Base-by-base conservation (phyloP, 2,888 invertebrate genomes). In the Cephus runcator region DNA sequence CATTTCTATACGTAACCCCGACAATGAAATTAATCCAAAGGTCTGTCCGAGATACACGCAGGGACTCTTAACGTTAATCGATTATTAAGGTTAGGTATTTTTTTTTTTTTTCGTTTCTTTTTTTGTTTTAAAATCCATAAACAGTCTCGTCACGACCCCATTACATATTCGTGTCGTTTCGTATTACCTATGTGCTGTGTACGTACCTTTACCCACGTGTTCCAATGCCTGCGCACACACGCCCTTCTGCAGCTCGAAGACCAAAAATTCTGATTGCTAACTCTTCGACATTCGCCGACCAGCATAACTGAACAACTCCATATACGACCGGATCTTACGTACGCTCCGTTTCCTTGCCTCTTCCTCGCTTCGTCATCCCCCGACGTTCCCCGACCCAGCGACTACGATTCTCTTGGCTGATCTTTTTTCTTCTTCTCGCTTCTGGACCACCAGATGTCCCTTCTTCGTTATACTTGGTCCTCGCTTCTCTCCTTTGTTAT, bases 131-230 rank as follows among this genome's bases (percentile, higher is more conserved):
- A 34, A 69, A 36, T 73, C 69, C 79, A 75, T 30, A 73, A 75
- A 36, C 75, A 71, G 75, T 56, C 69, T 75, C 11, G 68, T 23
- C 34, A 33, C 40, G 68, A 75, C 12, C n/a, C 73, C 75, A 73
- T 81, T 78, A 75, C 77, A 77, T 77, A 83, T 84, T 83, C 82
- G 79, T 80, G 79, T 81, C 83, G 71, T 12, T 34, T 80, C 78
- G 81, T 56, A 56, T 9, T 56, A 23, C 23, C 6, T 9, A 15
- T 56, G 23, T 23, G 23, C 79, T 79, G 84, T 80, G 80, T 83
- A 81, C 82, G 79, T 79, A 81, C 79, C 79, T 83, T 81, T 83
- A 83, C 73, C 74, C 82, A 79, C 77, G 79, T 34, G 81, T 79
- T 79, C 80, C 56, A 23, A 56, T 56, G 56, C 34, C 73, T 36